Evolutionary conservation across 2,888 invertebrate genomes (phyloP).

Genomic region (Hydraecia micacea): DNA sequence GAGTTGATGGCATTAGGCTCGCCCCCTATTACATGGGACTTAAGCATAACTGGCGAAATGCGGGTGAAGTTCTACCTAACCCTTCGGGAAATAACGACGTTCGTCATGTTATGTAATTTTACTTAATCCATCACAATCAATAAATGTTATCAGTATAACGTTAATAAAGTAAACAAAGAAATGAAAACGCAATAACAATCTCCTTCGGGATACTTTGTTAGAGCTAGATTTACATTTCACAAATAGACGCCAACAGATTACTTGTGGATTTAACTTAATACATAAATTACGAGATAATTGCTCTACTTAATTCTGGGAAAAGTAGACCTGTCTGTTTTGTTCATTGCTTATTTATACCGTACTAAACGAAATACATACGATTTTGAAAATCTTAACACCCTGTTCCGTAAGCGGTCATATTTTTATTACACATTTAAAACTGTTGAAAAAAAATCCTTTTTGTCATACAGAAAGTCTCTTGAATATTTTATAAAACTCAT

Average conservation of each 20-base stretch:
- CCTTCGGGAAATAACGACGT: neutral
- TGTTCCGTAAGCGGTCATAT: neutral
- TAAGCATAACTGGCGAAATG: neutral
- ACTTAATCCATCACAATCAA: neutral
- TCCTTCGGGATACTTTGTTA: neutral
- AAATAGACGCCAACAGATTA: conserved; percentile 63
- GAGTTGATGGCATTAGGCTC: neutral
- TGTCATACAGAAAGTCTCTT: neutral
- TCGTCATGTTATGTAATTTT: neutral
- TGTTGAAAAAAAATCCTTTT: neutral
- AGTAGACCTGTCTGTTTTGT: conserved; percentile 47
- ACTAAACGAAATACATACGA: neutral
- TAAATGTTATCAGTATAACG: neutral
- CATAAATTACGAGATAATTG: conserved; percentile 75
- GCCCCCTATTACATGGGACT: neutral
- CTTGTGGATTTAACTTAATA: conserved; percentile 70
- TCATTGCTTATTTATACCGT: neutral
- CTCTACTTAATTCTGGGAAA: conserved; percentile 63
- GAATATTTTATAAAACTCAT: neutral
- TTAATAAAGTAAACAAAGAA: neutral
- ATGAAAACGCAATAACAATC: neutral
- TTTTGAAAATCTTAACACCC: neutral
- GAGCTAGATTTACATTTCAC: conserved; percentile 61
- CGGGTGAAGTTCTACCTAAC: neutral
- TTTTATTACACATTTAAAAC: neutral